Evolutionary conservation across 64 coral and sea anemone species (phyloP).

Genomic region (Pocillopora verrucosa): DNA sequence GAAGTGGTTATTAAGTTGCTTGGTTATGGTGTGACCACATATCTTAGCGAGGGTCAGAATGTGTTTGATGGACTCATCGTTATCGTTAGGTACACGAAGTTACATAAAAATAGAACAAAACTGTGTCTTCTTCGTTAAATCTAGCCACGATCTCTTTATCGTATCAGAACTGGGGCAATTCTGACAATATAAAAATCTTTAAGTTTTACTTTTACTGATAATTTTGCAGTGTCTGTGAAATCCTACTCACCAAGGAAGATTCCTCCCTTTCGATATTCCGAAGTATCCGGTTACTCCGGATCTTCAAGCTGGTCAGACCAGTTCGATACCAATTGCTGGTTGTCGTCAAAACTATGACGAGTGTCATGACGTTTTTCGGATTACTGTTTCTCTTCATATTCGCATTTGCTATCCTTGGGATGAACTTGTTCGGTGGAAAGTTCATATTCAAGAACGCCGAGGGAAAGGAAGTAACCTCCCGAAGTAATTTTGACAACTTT

Average conservation of each 20-base stretch:
- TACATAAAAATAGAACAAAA: background rate
- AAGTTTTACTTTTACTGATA: background rate
- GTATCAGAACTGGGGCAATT: background rate
- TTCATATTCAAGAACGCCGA: slow-evolving; percentile 67
- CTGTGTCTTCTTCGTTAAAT: background rate
- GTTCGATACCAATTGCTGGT: slow-evolving; percentile 90
- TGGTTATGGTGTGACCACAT: slow-evolving; percentile 61
- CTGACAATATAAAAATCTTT: background rate
- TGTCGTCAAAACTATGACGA: slow-evolving; percentile 85
- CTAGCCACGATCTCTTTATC: background rate
- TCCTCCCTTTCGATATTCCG: slow-evolving; percentile 82
- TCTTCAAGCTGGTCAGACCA: slow-evolving; percentile 94
- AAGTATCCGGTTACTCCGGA: slow-evolving; percentile 90
- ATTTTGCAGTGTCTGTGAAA: slow-evolving; percentile 65
- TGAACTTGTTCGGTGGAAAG: slow-evolving; percentile 96
- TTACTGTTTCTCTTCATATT: slow-evolving; percentile 97
- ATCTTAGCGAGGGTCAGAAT: slow-evolving; percentile 83
- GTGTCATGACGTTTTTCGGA: slow-evolving; percentile 91
- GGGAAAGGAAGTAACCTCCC: slow-evolving; percentile 31
- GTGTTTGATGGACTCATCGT: slow-evolving; percentile 95
- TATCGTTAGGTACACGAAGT: slow-evolving; percentile 65
- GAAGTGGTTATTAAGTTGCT: slow-evolving; percentile 86
- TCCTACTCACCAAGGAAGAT: slow-evolving; percentile 54
- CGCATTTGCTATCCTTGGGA: slow-evolving; percentile 92
- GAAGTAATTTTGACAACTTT: slow-evolving; percentile 94